Base-by-base conservation (phyloP, 2,797 vertebrate genomes). In the Tachyglossus aculeatus region DNA sequence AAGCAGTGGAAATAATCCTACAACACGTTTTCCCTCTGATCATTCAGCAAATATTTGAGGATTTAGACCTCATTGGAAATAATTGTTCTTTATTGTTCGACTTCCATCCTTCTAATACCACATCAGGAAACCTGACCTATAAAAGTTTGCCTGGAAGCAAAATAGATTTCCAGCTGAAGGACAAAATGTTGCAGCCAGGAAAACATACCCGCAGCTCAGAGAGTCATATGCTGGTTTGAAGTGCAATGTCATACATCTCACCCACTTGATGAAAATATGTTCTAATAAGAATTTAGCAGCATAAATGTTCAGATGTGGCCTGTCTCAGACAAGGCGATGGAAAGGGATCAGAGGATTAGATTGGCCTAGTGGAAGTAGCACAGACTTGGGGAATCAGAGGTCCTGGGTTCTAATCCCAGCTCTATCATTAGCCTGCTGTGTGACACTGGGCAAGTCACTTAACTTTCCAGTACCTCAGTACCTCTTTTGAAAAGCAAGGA, bases 121-220 rank as follows among this genome's bases (percentile, higher is more conserved):
- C 21, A 50, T 66, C 5, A 58, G 51, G 39, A 25, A 78, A 45
- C 36, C 62, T 68, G 21, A 83, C 54, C 54, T 81, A 50, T 51
- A 74, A 80, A 78, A 73, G 1, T 34, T 36, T 14, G 7, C 63
- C 47, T 51, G 11, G 12, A 31, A 78, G 56, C 25, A 41, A 80
- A 73, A 69, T 31, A 81, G 56, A 57, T 74, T 81, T 74, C 78
- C 8, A 31, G 21, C 36, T 48, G 75, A 80, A 82, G 39, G 60
- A 82, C 63, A 69, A 24, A 57, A 74, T 73, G 21, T 74, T 78
- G 22, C 24, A 54, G 52, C 76, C 38, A 48, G 51, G 68, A 83
- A 24, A 76, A 1, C 9, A 54, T 63, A 43, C 27, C 57, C 24
- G 64, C 36, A 55, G 18, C 70, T 57, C 60, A 6, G 36, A 77